A percentile compares a stretch with the other conserved stretches of the same genome.
These are phyloP conservation scores for Onychomys arenicola DNA, from an alignment of 2,797 vertebrate genomes.

Conservation along the genomic window DNA sequence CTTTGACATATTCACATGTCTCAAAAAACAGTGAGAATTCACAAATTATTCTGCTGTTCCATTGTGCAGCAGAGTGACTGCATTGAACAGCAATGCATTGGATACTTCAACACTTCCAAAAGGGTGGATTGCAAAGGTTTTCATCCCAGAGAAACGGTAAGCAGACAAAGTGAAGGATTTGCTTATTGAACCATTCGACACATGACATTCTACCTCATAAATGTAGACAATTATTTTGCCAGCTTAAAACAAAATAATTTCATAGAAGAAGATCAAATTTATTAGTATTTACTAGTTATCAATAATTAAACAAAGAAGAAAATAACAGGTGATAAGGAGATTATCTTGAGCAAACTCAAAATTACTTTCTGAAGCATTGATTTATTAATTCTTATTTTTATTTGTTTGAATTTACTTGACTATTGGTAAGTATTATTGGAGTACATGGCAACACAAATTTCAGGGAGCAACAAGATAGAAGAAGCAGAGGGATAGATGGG, in stretches of 20 bases:
- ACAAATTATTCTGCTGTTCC: not conserved
- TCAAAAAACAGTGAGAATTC: not conserved
- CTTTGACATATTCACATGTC: not conserved
- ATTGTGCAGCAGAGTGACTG: not conserved
- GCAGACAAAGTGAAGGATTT: not conserved
- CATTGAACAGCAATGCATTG: not conserved
- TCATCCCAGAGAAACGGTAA: not conserved
- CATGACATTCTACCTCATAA: not conserved
- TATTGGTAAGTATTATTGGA: not conserved
- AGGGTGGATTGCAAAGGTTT: not conserved
- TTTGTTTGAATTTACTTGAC: not conserved
- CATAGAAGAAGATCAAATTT: not conserved
- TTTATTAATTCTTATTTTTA: not conserved
- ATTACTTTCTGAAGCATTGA: slow-evolving; percentile 22
- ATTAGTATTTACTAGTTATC: slow-evolving; percentile 5
- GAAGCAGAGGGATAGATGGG: not conserved
- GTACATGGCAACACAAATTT: not conserved
- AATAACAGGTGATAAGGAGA: not conserved
- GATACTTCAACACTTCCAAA: not conserved
- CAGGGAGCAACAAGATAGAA: not conserved
- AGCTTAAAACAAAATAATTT: not conserved
- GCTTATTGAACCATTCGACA: not conserved
- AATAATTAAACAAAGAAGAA: not conserved
- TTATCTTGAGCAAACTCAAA: not conserved
- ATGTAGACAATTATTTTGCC: not conserved